These are phyloP conservation scores for Phylloscopus collybita DNA, from an alignment of 2,797 vertebrate species.

Conservation along the genomic window DNA sequence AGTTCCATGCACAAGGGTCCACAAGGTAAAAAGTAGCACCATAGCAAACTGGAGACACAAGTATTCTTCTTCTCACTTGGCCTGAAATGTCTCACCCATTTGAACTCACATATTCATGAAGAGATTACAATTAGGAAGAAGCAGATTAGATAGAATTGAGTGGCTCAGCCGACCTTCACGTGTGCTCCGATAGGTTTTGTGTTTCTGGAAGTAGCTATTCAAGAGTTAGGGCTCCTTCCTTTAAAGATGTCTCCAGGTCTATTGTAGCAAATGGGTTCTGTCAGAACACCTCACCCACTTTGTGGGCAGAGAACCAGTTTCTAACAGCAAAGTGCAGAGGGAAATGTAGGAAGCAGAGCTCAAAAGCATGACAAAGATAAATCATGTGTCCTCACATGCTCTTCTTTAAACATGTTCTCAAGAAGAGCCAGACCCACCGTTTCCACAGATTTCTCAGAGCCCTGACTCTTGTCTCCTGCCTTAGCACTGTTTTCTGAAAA, in stretches of 20 bases:
- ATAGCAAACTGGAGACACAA: background rate
- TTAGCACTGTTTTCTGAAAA: background rate
- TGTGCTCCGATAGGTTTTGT: constrained; percentile 9
- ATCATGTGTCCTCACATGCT: accelerated
- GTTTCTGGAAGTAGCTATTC: constrained; percentile 36
- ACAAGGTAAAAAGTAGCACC: background rate
- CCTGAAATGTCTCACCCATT: background rate
- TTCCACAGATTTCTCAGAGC: background rate
- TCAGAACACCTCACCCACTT: constrained; percentile 3
- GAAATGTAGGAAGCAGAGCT: background rate
- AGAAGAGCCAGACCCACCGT: background rate
- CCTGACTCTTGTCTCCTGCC: background rate
- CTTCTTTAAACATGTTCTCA: background rate
- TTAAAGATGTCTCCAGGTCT: background rate
- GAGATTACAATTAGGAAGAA: constrained; percentile 2
- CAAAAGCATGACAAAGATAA: constrained; percentile 1
- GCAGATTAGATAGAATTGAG: constrained; percentile 21
- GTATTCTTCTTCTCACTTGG: background rate
- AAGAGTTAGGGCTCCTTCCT: background rate
- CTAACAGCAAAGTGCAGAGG: background rate
- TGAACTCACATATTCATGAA: background rate
- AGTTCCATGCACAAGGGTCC: background rate
- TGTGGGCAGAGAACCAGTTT: background rate
- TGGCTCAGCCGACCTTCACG: background rate
- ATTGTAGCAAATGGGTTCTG: background rate